Conservation (phyloP, 1,140 invertebrate species). For the Argopecten irradians region DNA sequence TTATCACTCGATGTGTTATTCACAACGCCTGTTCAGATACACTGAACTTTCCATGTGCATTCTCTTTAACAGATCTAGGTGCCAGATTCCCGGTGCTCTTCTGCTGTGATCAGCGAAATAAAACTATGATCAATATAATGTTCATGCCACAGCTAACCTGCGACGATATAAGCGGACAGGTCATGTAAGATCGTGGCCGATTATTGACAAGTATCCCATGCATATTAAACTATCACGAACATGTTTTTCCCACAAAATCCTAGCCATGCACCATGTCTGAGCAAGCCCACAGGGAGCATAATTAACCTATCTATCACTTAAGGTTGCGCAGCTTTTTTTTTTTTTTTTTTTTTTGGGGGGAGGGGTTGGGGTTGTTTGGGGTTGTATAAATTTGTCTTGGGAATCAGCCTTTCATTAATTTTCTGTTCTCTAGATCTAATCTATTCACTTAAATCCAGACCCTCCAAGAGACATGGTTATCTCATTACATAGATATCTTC, state of each 20-base stretch:
- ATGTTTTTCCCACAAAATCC: neutral
- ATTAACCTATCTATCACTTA: neutral
- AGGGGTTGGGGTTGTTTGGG: too few relatives aligned
- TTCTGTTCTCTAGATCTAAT: neutral
- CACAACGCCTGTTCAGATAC: neutral
- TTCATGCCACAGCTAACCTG: neutral
- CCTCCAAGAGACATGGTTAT: neutral
- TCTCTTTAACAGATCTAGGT: neutral
- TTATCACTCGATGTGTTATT: neutral
- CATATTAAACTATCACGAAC: neutral
- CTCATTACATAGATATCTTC: neutral
- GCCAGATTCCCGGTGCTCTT: neutral
- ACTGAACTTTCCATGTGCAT: neutral
- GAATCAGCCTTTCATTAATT: neutral
- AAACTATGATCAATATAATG: neutral
- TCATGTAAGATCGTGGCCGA: neutral
- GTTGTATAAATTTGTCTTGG: neutral
- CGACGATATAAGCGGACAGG: neutral
- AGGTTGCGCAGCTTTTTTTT: neutral
- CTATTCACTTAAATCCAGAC: neutral
- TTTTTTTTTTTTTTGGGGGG: neutral
- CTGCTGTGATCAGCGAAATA: neutral
- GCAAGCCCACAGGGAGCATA: neutral
- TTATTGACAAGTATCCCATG: neutral
- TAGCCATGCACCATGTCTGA: neutral